These are phyloP conservation scores for Chouioia cunea DNA, from an alignment of 2,888 invertebrate genomes.

Conservation along the genomic window DNA sequence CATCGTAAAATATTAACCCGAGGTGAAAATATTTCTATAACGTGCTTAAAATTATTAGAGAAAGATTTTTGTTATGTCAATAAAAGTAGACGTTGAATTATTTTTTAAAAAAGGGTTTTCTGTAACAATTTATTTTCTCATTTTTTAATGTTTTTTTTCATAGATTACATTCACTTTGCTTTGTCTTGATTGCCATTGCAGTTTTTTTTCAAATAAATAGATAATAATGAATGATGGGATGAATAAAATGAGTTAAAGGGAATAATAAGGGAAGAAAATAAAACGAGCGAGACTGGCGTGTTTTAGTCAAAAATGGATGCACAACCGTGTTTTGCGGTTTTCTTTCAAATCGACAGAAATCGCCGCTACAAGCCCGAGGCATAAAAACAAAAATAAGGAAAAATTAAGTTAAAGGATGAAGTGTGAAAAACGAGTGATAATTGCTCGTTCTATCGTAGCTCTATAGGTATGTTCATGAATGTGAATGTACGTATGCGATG, in stretches of 20 bases:
- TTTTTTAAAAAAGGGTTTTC: conserved; percentile 56
- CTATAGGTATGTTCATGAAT: conserved; percentile 2
- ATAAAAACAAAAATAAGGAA: conserved; percentile 31
- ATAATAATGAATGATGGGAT: conserved; percentile 16
- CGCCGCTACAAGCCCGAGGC: conserved; percentile 60
- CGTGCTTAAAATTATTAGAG: not conserved
- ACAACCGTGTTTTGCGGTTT: conserved; percentile 53
- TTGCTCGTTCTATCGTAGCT: conserved; percentile 40
- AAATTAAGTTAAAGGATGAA: not conserved
- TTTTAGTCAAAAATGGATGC: conserved; percentile 5
- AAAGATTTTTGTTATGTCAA: not conserved
- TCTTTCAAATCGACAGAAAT: conserved; percentile 43
- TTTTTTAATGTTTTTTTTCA: conserved; percentile 50
- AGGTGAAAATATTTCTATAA: too few relatives aligned
- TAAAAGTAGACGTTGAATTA: not conserved
- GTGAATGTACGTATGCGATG: too few relatives aligned
- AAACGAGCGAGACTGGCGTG: conserved; percentile 44
- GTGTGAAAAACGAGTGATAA: not conserved
- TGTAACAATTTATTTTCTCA: conserved; percentile 66
- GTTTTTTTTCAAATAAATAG: conserved; percentile 30
- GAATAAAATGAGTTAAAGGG: not conserved
- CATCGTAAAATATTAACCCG: too few relatives aligned
- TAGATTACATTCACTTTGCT: conserved; percentile 19
- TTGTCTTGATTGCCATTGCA: conserved; percentile 17
- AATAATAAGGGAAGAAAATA: conserved; percentile 4